Conservation (phyloP, 2,888 invertebrate species). For the Hipparchia semele region DNA sequence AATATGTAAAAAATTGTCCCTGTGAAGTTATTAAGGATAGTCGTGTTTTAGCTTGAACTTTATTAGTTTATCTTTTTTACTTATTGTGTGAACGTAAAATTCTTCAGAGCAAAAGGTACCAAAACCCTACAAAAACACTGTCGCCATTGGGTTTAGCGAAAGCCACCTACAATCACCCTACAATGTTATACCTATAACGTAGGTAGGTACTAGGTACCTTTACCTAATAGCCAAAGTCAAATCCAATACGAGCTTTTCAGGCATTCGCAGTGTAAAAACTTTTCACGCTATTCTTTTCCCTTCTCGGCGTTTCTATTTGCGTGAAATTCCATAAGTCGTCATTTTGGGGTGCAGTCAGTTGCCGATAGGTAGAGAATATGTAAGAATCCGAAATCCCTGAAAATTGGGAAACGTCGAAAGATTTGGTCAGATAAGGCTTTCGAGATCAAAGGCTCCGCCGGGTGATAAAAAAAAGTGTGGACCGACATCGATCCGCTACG, state of each 20-base stretch:
- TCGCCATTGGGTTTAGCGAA: neutral
- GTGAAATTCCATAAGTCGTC: neutral
- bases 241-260: neutral
- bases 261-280: neutral
- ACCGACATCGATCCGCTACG: conserved; percentile 64
- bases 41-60: too few relatives aligned
- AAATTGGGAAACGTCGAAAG: conserved; percentile 32
- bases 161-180: neutral
- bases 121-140: too few relatives aligned
- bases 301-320: neutral
- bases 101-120: too few relatives aligned
- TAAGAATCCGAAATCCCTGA: conserved; percentile 27
- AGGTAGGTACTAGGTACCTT: neutral
- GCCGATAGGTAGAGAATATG: neutral
- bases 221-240: neutral
- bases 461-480: conserved; percentile 49
- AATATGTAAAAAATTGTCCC: too few relatives aligned
- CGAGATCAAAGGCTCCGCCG: conserved; percentile 45
- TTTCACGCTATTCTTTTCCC: neutral
- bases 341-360: neutral
- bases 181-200: neutral
- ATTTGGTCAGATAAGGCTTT: conserved; percentile 37
- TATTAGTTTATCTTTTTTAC: too few relatives aligned
- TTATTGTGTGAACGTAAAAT: too few relatives aligned
- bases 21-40: too few relatives aligned